Conservation (phyloP, 2,888 invertebrate genomes). For the Carabus problematicus region DNA sequence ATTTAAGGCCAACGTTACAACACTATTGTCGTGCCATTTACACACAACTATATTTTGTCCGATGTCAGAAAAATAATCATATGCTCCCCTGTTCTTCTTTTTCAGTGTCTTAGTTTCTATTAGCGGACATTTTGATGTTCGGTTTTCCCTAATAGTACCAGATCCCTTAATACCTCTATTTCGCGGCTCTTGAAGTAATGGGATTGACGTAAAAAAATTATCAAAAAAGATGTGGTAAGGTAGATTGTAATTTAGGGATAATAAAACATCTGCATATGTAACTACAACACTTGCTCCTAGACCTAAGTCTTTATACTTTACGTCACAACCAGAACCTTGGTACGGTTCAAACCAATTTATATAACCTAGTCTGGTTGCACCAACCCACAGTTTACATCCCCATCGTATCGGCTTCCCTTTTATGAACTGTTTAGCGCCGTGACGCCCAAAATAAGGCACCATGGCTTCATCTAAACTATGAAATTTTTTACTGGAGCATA, state of each 20-base stretch:
- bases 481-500: slow-evolving; percentile 49
- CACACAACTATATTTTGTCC: background rate
- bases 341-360: slow-evolving; percentile 49
- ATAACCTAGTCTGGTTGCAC: slow-evolving; percentile 48
- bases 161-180: slow-evolving; percentile 45
- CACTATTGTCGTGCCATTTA: slow-evolving; percentile 9
- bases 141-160: slow-evolving; percentile 18
- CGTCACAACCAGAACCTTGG: slow-evolving; percentile 46
- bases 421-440: slow-evolving; percentile 51
- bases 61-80: background rate
- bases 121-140: slow-evolving; percentile 4
- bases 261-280: background rate
- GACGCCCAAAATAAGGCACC: slow-evolving; percentile 53
- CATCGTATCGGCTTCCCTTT: slow-evolving; percentile 49
- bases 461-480: slow-evolving; percentile 53
- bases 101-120: slow-evolving; percentile 11
- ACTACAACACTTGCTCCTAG: slow-evolving; percentile 40
- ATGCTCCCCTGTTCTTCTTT: slow-evolving; percentile 2
- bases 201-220: slow-evolving; percentile 42
- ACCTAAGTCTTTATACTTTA: slow-evolving; percentile 45
- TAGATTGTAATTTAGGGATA: slow-evolving; percentile 23
- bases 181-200: slow-evolving; percentile 29
- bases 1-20: background rate
- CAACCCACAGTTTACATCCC: slow-evolving; percentile 50
- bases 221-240: slow-evolving; percentile 40